A percentile compares a stretch with the other conserved stretches of the same genome.
These are phyloP conservation scores for Amiota minor DNA, from an alignment of 2,888 invertebrate species.

Conservation along the genomic window DNA sequence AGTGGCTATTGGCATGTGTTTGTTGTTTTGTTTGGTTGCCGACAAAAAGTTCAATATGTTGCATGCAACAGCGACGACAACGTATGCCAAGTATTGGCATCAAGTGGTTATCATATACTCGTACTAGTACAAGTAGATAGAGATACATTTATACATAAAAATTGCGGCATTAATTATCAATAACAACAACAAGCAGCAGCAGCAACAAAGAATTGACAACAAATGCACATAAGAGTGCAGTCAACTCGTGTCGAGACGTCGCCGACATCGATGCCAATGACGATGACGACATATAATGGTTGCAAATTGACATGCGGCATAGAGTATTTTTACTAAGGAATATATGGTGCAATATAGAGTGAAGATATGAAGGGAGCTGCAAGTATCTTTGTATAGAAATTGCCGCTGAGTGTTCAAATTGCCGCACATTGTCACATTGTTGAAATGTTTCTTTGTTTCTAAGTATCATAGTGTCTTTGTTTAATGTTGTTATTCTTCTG, in stretches of 20 bases:
- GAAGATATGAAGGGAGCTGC: no score
- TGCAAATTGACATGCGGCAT: constrained; percentile 3
- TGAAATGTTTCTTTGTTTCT: constrained; percentile 14
- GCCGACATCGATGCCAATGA: neutral
- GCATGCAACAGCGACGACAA: constrained; percentile 11
- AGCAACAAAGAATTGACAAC: constrained; percentile 9
- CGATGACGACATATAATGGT: neutral
- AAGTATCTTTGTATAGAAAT: no score
- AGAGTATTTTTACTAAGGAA: neutral
- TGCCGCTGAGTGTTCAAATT: neutral
- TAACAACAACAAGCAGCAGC: constrained; percentile 1
- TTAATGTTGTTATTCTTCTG: neutral
- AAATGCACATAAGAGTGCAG: constrained; percentile 3
- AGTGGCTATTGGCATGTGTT: no score
- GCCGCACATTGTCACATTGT: constrained; percentile 19
- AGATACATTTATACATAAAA: constrained; percentile 13
- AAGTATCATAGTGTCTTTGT: neutral
- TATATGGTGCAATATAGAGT: neutral
- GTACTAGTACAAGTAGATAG: constrained; percentile 4
- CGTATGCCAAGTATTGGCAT: neutral
- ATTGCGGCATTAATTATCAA: constrained; percentile 28
- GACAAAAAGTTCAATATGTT: constrained; percentile 14
- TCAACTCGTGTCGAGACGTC: constrained; percentile 17
- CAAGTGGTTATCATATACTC: constrained; percentile 4
- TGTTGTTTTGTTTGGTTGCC: neutral